Evolutionary conservation across 2,888 invertebrate genomes (phyloP), one percentile per base, ranked within the genome.

Genomic region (Ectemnius lituratus): DNA sequence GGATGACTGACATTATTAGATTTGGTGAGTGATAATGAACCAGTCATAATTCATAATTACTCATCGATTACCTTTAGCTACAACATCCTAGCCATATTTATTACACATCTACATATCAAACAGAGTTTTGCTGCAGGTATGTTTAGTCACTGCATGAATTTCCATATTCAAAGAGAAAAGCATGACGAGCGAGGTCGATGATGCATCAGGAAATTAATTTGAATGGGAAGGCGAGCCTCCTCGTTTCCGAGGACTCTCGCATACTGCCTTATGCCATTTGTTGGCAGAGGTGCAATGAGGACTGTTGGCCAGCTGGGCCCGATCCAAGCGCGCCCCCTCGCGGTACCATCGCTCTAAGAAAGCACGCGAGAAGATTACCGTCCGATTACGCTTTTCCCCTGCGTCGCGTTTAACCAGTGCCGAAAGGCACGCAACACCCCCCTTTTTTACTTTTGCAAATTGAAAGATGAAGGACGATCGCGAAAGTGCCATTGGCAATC

Each of bases 341-440:
- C 52, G 67, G 67, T 65, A 62, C 63, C 52, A 2, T 16, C 16
- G n/a, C 14, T 52, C 14, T 75, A 84, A 84, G 85, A 80, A 82
- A 80, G 79, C 85, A 85, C 86, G 84, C 82, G 85, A 86, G 85
- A 84, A 87, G 88, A 88, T 88, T 87, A 88, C 85, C 84, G 83
- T 83, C 79, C 83, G 86, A 88, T 88, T 87, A 86, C 84, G 79
- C 83, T 79, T 79, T 83, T 72, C 82, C 71, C 70, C 73, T 83
- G 80, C 83, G 75, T 78, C 82, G 76, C 76, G 76, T 60, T 77
- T 67, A 65, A n/a, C 62, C 16, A 59, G 5, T 14, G 45, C 61
- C 65, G 74, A 74, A 74, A 71, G 74, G 67, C 63, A 61, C 70
- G 60, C n/a, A 49, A 64, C 73, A 73, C 52, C 67, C 61, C 16